Evolutionary conservation across 30 jellyfish, hydroid and myxozoan species (phyloP).

Genomic region (Turritopsis rubra): DNA sequence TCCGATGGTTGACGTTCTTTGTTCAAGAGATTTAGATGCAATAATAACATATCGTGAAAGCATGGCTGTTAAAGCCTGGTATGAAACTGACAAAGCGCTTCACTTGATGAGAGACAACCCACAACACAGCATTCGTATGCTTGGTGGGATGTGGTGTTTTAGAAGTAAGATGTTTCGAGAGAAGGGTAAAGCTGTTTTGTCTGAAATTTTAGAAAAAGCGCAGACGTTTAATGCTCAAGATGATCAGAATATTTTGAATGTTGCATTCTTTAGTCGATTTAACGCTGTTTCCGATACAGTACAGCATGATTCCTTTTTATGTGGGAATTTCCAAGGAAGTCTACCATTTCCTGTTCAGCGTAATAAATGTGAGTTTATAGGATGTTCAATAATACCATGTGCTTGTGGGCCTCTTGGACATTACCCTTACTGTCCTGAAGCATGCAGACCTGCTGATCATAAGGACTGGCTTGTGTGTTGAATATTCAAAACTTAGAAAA

Average conservation of each 20-base stretch:
- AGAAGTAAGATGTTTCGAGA: not conserved
- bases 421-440: not conserved
- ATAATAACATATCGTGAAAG: constrained; percentile 1
- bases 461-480: not conserved
- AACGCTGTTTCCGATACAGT: not conserved
- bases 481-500: not conserved
- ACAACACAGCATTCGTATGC: not conserved
- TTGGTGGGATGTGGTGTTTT: constrained; percentile 16
- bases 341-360: not conserved
- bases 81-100: not conserved
- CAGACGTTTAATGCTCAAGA: not conserved
- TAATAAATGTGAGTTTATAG: not conserved
- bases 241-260: not conserved
- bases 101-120: constrained; percentile 7
- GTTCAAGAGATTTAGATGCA: constrained; percentile 8
- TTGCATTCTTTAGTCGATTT: not conserved
- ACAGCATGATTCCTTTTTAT: not conserved
- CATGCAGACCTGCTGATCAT: not conserved
- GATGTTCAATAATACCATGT: not conserved
- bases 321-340: not conserved
- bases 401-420: not conserved
- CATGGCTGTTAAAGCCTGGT: not conserved
- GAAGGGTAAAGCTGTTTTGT: not conserved
- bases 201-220: not conserved
- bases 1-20: not conserved